Percentiles rank a stretch among this genome's conserved stretches.
phyloP scores from a whole-genome alignment of 2,113 vertebrate genomes.

The Atherinomorus stipes region DNA sequence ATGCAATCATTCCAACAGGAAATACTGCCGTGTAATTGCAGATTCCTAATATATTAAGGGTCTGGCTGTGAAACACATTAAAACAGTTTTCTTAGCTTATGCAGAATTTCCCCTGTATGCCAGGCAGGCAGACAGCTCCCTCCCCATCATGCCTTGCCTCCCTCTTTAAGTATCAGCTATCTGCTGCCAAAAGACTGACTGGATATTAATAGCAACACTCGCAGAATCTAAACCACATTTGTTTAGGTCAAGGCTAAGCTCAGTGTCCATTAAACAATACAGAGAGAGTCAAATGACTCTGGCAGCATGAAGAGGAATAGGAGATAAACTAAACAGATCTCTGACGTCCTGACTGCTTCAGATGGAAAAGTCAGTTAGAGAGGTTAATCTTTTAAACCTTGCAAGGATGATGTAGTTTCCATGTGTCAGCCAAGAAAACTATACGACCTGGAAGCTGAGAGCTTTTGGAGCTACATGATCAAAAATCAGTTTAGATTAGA shows the following conservation, averaged over 20 bases:
- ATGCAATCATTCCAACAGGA: slow-evolving; percentile 17
- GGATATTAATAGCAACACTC: slow-evolving; percentile 80
- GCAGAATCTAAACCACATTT: slow-evolving; percentile 76
- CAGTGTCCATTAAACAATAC: slow-evolving; percentile 64
- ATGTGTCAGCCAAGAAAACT: slow-evolving; percentile 40
- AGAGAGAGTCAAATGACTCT: slow-evolving; percentile 48
- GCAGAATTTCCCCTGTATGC: slow-evolving; percentile 53
- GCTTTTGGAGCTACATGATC: slow-evolving; percentile 38
- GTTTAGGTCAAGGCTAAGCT: slow-evolving; percentile 76
- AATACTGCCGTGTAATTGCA: slow-evolving; percentile 37
- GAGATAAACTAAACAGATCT: slow-evolving; percentile 64
- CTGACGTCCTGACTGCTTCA: slow-evolving; percentile 31
- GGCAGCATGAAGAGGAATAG: slow-evolving; percentile 34
- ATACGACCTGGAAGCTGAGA: slow-evolving; percentile 29
- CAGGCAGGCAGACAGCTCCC: slow-evolving; percentile 55
- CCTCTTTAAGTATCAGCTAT: slow-evolving; percentile 77
- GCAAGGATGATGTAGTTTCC: slow-evolving; percentile 17
- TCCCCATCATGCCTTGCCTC: slow-evolving; percentile 70
- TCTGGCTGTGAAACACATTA: slow-evolving; percentile 45
- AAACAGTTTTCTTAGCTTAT: slow-evolving; percentile 42
- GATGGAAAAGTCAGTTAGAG: slow-evolving; percentile 48
- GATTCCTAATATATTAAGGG: slow-evolving; percentile 43
- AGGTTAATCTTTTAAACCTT: slow-evolving; percentile 63
- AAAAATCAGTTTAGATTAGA: slow-evolving; percentile 24
- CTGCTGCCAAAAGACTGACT: slow-evolving; percentile 72